Conservation (phyloP, 2,888 invertebrate species). For the Thereva unica region DNA sequence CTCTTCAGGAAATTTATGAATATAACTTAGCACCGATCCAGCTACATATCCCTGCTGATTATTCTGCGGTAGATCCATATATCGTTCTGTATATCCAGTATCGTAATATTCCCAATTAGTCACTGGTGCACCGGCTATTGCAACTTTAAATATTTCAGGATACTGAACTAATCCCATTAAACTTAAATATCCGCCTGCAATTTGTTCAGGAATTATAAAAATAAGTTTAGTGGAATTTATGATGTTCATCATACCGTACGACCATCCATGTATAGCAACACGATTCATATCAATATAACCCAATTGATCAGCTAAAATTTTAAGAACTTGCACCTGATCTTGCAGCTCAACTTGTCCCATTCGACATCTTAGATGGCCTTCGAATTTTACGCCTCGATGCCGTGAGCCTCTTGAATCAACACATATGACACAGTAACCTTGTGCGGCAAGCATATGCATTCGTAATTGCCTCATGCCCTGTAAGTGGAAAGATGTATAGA, state of each 20-base stretch:
- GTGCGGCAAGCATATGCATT: conserved; percentile 92
- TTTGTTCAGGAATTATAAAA: conserved; percentile 13
- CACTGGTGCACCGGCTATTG: conserved; percentile 96
- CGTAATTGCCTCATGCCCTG: conserved; percentile 88
- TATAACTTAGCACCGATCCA: conserved; percentile 83
- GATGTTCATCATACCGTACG: conserved; percentile 72
- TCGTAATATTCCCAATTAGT: conserved; percentile 97
- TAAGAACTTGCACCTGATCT: conserved; percentile 94
- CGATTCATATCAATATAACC: conserved; percentile 90
- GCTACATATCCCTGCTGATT: conserved; percentile 79
- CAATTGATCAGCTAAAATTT: conserved; percentile 79
- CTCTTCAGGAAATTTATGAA: conserved; percentile 90
- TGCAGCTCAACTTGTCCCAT: conserved; percentile 94
- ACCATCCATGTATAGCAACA: conserved; percentile 98
- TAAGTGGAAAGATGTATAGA: background rate
- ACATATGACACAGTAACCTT: conserved; percentile 94
- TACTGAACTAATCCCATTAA: conserved; percentile 91
- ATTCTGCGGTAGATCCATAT: conserved; percentile 84
- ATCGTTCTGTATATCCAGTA: conserved; percentile 97
- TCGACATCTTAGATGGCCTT: conserved; percentile 83
- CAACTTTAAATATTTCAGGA: conserved; percentile 91
- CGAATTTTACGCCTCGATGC: conserved; percentile 90
- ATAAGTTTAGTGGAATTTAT: background rate
- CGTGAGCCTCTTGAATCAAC: conserved; percentile 95
- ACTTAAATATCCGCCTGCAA: conserved; percentile 84